A percentile compares a stretch with the other conserved stretches of the same genome.
Evolutionary conservation across 2,888 invertebrate species (phyloP).

Genomic region (Cabera pusaria): DNA sequence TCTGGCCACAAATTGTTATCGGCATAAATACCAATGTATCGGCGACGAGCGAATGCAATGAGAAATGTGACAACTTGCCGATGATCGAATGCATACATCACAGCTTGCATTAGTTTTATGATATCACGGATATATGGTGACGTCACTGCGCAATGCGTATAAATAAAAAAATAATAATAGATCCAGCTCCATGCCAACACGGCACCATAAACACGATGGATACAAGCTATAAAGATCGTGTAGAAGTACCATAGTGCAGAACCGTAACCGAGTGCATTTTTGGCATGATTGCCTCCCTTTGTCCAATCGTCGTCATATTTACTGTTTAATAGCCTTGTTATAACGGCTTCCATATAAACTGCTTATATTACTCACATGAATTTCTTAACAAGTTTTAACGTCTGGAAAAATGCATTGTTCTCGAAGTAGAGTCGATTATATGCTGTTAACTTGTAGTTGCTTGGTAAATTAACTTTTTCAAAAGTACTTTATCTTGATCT

Average conservation of each 20-base stretch:
- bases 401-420: conserved; percentile 21
- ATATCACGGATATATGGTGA: conserved; percentile 39
- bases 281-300: conserved; percentile 49
- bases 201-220: conserved; percentile 41
- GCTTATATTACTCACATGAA: conserved; percentile 24
- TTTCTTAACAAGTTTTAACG: conserved; percentile 20
- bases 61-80: conserved; percentile 30
- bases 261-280: conserved; percentile 49
- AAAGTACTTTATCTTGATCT: conserved; percentile 6
- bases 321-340: conserved; percentile 21
- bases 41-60: conserved; percentile 25
- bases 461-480: conserved; percentile 20
- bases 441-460: conserved; percentile 15
- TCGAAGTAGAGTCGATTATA: conserved; percentile 8
- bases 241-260: conserved; percentile 42
- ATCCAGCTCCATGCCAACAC: conserved; percentile 41
- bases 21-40: too few species aligned
- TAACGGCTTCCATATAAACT: conserved; percentile 21
- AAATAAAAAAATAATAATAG: conserved; percentile 34
- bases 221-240: conserved; percentile 48
- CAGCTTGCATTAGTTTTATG: conserved; percentile 41
- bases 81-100: conserved; percentile 60
- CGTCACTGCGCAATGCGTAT: conserved; percentile 50
- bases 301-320: conserved; percentile 33
- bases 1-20: conserved; percentile 27